These are phyloP conservation scores for Myotis yumanensis DNA, from an alignment of 2,113 vertebrate genomes.

Conservation along the genomic window DNA sequence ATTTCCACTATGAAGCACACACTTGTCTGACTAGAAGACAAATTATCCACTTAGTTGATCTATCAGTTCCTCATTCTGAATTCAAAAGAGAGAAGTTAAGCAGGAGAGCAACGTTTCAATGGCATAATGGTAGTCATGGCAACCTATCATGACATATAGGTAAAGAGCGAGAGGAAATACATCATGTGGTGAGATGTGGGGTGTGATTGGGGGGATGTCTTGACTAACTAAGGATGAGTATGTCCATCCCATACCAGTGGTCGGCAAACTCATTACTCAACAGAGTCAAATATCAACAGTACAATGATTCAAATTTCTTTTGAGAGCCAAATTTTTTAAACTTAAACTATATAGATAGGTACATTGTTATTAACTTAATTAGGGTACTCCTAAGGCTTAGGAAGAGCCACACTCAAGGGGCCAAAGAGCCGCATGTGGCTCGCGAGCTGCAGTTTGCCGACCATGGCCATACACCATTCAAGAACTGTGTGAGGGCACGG, in stretches of 20 bases:
- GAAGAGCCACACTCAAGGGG: too few species aligned
- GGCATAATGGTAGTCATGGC: background rate
- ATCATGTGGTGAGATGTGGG: background rate
- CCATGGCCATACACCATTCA: background rate
- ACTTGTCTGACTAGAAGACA: background rate
- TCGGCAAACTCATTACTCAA: too few species aligned
- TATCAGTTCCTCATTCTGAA: constrained; percentile 54
- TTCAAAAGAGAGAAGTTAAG: constrained; percentile 58
- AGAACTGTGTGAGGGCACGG: background rate
- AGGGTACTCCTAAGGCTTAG: too few species aligned
- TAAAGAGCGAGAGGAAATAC: constrained; percentile 21
- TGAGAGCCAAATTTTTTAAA: too few species aligned
- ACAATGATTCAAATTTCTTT: too few species aligned
- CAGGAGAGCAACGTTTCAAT: constrained; percentile 22
- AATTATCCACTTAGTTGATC: constrained; percentile 4
- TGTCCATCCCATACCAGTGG: background rate
- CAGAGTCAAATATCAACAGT: too few species aligned
- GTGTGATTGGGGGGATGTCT: background rate
- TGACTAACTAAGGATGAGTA: background rate
- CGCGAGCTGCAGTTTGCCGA: too few species aligned
- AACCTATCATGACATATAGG: constrained; percentile 11
- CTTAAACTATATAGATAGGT: too few species aligned
- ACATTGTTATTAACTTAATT: too few species aligned
- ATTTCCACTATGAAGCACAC: constrained; percentile 37
- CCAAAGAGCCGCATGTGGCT: too few species aligned